Base-by-base conservation (phyloP, 2,888 invertebrate species). In the Desoria tigrina region DNA sequence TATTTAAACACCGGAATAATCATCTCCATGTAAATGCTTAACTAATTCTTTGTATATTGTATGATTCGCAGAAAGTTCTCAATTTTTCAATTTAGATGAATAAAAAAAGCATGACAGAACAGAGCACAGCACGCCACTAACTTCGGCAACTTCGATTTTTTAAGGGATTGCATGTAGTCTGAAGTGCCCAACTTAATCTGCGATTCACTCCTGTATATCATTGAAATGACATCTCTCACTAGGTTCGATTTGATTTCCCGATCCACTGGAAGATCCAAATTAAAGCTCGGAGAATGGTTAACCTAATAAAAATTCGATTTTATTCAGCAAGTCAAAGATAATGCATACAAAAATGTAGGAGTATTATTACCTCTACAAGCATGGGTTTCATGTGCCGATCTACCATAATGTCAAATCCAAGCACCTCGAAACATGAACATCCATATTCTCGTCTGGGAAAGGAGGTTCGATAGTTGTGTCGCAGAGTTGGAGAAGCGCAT, bases 231-330 rank as follows among this genome's bases (percentile, higher is more conserved):
- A 77, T 92, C 92, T 2, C 84, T 83, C 51, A 92, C 81, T 16
- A 95, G 82, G 0, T 86, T 84, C 77, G 92, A 90, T 79, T 95
- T 95, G 45, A 95, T 90, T 78, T 92, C 91, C 68, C 86, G 85
- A 80, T 95, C 94, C 54, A 94, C 83, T 68, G 87, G 85, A 1
- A 93, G 89, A 79, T 93, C 92, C 18, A 92, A 92, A 79, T 93
- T 91, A 79, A 94, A 94, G 80, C 94, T 94, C 1, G 94, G 94
- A 7, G 94, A 94, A 80, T 94, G 94, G 81, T 95, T 95, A 2
- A 92, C 91, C 88, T 88, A 72, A 2, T 69, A 57, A 42, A 24
- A n/a, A 59, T 21, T 57, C 3, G 49, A n/a, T 39, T 23, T 14
- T 42, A 27, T 21, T 39, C 4, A 27, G n/a, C n/a, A 14, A 23